phyloP scores from a whole-genome alignment of 2,113 vertebrate genomes.

The crab-eating macaque (Macaca fascicularis) region T2T-MFA8v1.1 NC_088394.1:20606001-20606500 shows the following conservation, averaged over 20 bases:
- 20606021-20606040: no score
- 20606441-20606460: not conserved
- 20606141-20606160: not conserved
- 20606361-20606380: not conserved
- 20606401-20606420: not conserved
- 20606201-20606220: not conserved
- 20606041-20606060: no score
- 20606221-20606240: not conserved
- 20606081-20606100: not conserved
- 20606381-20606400: not conserved
- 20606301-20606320: not conserved
- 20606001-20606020: no score
- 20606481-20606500: not conserved
- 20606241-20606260: not conserved
- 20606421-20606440: not conserved
- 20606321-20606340: not conserved
- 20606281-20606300: not conserved
- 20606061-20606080: no score
- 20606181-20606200: not conserved
- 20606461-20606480: not conserved
- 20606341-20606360: not conserved
- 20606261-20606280: not conserved
- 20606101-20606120: not conserved
- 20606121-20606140: not conserved
- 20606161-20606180: not conserved